Conservation (phyloP, 2,797 vertebrate genomes). For the Coregonus suidteri region DNA sequence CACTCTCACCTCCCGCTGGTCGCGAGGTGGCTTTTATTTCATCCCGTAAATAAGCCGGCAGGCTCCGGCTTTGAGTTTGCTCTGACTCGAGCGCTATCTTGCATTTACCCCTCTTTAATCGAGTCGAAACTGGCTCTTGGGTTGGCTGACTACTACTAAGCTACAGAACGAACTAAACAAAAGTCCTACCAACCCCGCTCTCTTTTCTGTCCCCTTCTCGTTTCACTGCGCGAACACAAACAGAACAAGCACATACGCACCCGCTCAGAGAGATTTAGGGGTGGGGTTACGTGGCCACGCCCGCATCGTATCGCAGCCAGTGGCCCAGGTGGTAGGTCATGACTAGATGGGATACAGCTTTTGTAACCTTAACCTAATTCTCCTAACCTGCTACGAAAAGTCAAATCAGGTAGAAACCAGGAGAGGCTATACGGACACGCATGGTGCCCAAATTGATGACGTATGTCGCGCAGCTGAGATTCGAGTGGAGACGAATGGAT, state of each 20-base stretch:
- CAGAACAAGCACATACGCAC: not conserved
- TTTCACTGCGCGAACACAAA: constrained; percentile 5
- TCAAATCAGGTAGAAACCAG: no score
- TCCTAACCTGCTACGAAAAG: no score
- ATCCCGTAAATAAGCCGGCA: not conserved
- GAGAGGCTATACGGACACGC: no score
- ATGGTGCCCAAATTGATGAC: no score
- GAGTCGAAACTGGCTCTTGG: not conserved
- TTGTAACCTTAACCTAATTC: no score
- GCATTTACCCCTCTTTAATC: not conserved
- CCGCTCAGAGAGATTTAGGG: not conserved
- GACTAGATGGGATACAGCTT: no score
- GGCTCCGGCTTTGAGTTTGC: not conserved
- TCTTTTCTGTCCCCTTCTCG: not conserved
- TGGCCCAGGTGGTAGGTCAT: no score
- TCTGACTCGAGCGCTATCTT: not conserved
- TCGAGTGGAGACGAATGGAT: no score
- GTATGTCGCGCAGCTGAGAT: no score
- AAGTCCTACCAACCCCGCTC: not conserved
- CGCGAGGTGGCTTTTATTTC: not conserved
- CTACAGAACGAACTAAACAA: not conserved
- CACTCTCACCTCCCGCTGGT: not conserved
- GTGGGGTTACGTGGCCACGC: constrained; percentile 17
- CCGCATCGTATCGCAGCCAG: not conserved
- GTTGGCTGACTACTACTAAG: not conserved